Conservation (phyloP, 2,113 vertebrate genomes). For the Plestiodon gilberti region DNA sequence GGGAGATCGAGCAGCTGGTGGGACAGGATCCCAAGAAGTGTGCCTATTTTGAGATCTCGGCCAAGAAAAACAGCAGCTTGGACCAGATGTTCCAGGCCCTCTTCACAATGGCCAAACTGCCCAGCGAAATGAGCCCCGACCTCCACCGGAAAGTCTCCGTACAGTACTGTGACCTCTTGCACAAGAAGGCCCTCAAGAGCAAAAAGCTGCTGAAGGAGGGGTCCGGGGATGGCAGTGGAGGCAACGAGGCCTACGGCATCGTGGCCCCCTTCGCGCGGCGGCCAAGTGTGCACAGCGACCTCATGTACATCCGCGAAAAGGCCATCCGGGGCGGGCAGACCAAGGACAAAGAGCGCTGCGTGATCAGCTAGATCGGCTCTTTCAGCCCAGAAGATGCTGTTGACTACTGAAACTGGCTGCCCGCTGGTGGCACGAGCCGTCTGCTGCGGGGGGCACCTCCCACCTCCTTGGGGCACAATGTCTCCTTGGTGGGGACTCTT, state of each 20-base stretch:
- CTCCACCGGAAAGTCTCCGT: constrained; percentile 93
- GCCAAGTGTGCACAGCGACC: constrained; percentile 97
- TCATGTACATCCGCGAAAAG: constrained; percentile 97
- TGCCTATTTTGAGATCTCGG: constrained; percentile 96
- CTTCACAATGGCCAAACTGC: constrained; percentile 93
- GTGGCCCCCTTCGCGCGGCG: constrained; percentile 93
- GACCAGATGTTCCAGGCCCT: constrained; percentile 96
- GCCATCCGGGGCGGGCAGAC: constrained; percentile 84
- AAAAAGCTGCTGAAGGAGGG: constrained; percentile 86
- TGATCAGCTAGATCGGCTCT: constrained; percentile 87
- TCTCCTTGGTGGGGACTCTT: constrained; percentile 16
- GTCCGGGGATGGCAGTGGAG: constrained; percentile 62
- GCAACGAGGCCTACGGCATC: constrained; percentile 93
- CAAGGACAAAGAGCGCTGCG: constrained; percentile 92
- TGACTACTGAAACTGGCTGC: neutral
- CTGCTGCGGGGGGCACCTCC: neutral
- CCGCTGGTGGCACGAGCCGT: neutral
- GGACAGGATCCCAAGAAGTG: constrained; percentile 87
- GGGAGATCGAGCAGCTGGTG: constrained; percentile 88
- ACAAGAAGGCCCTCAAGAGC: constrained; percentile 85
- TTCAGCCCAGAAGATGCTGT: accelerated
- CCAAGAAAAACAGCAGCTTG: constrained; percentile 95
- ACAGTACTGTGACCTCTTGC: constrained; percentile 93
- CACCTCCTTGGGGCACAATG: neutral
- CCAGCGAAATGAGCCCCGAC: constrained; percentile 97